phyloP scores from a whole-genome alignment of 2,888 invertebrate genomes.

The Parthenolecanium corni region DNA sequence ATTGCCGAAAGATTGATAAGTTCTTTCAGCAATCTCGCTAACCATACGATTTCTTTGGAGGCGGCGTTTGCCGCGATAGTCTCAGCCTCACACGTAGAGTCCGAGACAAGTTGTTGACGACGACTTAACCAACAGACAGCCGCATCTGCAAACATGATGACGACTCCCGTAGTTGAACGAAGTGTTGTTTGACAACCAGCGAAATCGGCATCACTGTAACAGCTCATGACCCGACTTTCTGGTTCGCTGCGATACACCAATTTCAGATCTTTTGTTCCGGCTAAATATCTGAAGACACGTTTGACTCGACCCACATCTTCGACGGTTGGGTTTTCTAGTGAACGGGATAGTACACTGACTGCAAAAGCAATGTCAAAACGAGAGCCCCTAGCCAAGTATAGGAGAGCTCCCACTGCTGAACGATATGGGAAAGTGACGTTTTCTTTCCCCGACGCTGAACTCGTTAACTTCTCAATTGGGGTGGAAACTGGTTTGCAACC shows the following conservation, averaged over 20 bases:
- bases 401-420: constrained; percentile 35
- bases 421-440: constrained; percentile 24
- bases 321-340: constrained; percentile 14
- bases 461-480: neutral
- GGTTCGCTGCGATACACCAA: constrained; percentile 31
- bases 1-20: constrained; percentile 32
- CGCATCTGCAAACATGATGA: constrained; percentile 29
- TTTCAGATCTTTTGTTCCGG: constrained; percentile 33
- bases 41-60: constrained; percentile 34
- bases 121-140: constrained; percentile 29
- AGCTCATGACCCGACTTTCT: neutral
- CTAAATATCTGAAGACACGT: constrained; percentile 35
- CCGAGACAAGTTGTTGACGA: constrained; percentile 12
- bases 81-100: constrained; percentile 30
- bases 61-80: constrained; percentile 30
- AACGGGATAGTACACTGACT: constrained; percentile 34
- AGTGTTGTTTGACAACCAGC: constrained; percentile 35
- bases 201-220: constrained; percentile 37
- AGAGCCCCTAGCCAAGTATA: constrained; percentile 33
- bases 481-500: neutral
- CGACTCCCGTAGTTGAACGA: constrained; percentile 35
- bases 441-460: neutral
- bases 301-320: constrained; percentile 32
- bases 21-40: constrained; percentile 34
- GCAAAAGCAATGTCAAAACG: constrained; percentile 34